Base-by-base conservation (phyloP, 1,140 invertebrate species). In the Venturia canescens region DNA sequence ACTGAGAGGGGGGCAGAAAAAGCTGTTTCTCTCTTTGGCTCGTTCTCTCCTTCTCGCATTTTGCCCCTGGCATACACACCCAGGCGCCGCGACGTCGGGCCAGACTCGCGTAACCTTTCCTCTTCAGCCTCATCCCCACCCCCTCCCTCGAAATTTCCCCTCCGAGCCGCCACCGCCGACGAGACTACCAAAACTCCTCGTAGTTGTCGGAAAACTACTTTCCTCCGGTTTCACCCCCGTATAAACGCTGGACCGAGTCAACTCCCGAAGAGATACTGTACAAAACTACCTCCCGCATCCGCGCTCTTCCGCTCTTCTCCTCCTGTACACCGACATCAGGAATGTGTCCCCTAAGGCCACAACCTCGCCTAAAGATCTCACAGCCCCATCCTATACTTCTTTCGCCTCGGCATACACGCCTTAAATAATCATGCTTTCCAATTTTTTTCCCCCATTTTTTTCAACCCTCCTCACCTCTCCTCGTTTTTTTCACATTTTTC, bases 11-110 rank as follows among this genome's bases (percentile, higher is more conserved):
- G 53, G n/a, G 13, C n/a, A 69, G 66, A 21, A 69, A 69, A 69
- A 69, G 66, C 66, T 69, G 23, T n/a, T 13, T 63, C 11, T n/a
- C 60, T 63, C 60, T 34, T 16, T 69, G 15, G 9, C 66, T 31
- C 27, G 6, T 27, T 69, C 66, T 31, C 7, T 69, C 66, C 18
- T 69, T 69, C 66, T 69, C 66, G 16, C 48, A 57, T 50, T 50
- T 29, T 63, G 75, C 53, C 75, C 31, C 31, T 38, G 75, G 75
- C 75, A 60, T 63, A 50, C 48, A 74, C 44, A 74, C 44, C 38
- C 71, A 50, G 71, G 71, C 44, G 50, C 50, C 71, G 71, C 38
- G 71, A 57, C 44, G 71, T 50, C 71, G 71, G 71, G 71, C 71
- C 44, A 74, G 71, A 57, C 38, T 57, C 71, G 44, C 71, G 71